A percentile compares a stretch with the other conserved stretches of the same genome.
Conservation (phyloP, 2,797 vertebrate genomes). For the Aratinga solstitialis region DNA sequence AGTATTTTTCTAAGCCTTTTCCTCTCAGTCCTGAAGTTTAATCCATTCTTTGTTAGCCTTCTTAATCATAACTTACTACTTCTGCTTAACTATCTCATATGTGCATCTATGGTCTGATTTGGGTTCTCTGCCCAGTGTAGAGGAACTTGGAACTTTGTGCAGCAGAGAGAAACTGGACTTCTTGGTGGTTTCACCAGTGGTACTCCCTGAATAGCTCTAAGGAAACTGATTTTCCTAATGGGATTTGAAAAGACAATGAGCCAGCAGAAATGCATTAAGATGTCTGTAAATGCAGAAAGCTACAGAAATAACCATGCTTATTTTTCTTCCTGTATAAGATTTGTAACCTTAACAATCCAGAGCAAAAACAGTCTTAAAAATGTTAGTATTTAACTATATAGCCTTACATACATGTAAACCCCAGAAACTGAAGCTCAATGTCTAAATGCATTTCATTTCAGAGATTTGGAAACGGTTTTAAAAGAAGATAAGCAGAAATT, state of each 20-base stretch:
- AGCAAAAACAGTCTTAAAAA: neutral
- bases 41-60: neutral
- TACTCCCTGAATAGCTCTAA: neutral
- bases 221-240: neutral
- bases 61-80: neutral
- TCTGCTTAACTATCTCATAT: neutral
- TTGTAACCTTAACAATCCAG: neutral
- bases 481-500: conserved; percentile 88
- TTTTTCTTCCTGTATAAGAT: neutral
- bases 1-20: neutral
- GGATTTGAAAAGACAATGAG: neutral
- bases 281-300: neutral
- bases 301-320: neutral
- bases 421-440: conserved; percentile 19
- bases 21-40: neutral
- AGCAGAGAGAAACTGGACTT: neutral
- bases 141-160: neutral
- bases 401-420: neutral
- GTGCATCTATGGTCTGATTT: neutral
- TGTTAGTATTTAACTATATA: neutral
- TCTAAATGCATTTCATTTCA: conserved; percentile 57
- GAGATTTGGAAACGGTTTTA: conserved; percentile 85
- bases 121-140: neutral
- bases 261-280: neutral
- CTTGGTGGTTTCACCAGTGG: neutral